phyloP scores from a whole-genome alignment of 2,888 invertebrate genomes.

The Diarsia brunnea region DNA sequence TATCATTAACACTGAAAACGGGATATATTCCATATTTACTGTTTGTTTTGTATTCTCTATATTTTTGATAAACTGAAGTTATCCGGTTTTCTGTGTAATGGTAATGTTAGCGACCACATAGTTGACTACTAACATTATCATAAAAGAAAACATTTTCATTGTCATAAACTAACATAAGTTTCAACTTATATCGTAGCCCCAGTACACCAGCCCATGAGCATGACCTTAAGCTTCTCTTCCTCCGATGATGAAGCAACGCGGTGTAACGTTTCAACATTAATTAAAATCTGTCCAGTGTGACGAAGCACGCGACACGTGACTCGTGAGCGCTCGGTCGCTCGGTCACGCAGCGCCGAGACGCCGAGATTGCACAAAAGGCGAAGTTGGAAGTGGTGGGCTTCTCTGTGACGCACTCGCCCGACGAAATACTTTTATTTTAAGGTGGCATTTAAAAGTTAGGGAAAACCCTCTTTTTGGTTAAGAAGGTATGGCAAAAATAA shows the following conservation, averaged over 20 bases:
- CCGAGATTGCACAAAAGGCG: conserved; percentile 40
- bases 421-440: conserved; percentile 49
- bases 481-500: conserved; percentile 35
- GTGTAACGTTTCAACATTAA: conserved; percentile 23
- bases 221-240: background rate
- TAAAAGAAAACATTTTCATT: too few relatives aligned
- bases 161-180: too few relatives aligned
- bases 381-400: conserved; percentile 62
- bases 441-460: conserved; percentile 47
- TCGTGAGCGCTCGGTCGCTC: conserved; percentile 46
- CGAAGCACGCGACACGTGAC: conserved; percentile 47
- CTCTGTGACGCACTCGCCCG: conserved; percentile 70
- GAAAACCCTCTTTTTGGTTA: conserved; percentile 14
- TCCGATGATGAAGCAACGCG: background rate
- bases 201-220: too few relatives aligned
- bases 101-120: too few relatives aligned
- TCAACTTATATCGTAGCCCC: background rate
- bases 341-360: conserved; percentile 48
- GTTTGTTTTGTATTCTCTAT: too few relatives aligned
- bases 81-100: too few relatives aligned
- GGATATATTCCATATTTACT: too few relatives aligned
- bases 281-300: conserved; percentile 12
- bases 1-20: too few relatives aligned
- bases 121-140: too few relatives aligned
- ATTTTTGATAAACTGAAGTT: too few relatives aligned